phyloP scores from a whole-genome alignment of 2,113 vertebrate species.

The Macrotus californicus region DNA sequence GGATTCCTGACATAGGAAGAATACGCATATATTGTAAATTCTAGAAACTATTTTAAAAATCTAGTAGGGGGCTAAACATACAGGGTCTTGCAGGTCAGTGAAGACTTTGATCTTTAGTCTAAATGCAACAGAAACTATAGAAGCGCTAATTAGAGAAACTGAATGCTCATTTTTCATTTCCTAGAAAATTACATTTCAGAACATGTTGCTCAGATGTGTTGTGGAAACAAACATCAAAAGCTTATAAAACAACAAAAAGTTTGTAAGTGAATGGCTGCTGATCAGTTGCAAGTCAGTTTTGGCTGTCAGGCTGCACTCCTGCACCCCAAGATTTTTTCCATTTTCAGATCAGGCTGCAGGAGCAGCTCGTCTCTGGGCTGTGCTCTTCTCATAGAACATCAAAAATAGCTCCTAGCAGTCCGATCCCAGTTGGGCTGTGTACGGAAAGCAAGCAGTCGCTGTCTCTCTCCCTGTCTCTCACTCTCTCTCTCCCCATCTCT shows the following conservation, averaged over 20 bases:
- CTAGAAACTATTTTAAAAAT: neutral
- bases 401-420: neutral
- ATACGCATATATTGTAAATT: neutral
- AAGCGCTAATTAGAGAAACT: neutral
- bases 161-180: slow-evolving; percentile 9
- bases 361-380: neutral
- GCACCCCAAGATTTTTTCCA: neutral
- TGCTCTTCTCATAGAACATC: neutral
- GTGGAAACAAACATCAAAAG: neutral
- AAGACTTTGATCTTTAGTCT: neutral
- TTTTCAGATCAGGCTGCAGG: neutral
- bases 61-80: neutral
- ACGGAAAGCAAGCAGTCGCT: too few relatives aligned
- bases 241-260: neutral
- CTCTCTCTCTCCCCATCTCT: too few relatives aligned
- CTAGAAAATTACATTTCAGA: slow-evolving; percentile 31
- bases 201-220: neutral
- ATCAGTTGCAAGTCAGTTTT: neutral
- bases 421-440: too few relatives aligned
- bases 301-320: neutral
- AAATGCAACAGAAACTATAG: neutral
- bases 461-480: too few relatives aligned
- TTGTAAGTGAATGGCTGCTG: neutral
- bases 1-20: neutral
- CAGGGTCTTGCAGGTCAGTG: neutral